Evolutionary conservation across 2,888 invertebrate species (phyloP).

Genomic region (Brachyptera risi): DNA sequence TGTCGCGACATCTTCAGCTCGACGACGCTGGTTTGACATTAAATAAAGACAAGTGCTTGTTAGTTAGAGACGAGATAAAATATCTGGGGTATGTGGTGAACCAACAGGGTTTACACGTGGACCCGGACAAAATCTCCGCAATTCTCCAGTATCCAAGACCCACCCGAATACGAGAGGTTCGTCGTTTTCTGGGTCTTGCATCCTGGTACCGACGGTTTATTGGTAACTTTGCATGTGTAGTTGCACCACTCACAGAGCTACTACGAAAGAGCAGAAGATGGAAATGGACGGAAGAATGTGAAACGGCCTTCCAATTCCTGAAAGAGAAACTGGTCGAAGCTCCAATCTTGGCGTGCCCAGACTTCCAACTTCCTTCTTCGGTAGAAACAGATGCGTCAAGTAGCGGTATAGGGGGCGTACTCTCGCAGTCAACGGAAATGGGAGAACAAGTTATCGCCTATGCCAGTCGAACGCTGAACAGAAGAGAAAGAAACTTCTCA

Average conservation of each 20-base stretch:
- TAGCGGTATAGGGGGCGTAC: conserved; percentile 31
- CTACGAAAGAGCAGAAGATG: conserved; percentile 5
- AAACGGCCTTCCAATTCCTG: conserved; percentile 13
- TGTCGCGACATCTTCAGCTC: conserved; percentile 15
- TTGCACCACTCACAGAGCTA: not conserved
- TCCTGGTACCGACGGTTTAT: conserved; percentile 23
- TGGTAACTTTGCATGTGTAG: not conserved
- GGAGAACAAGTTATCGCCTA: conserved; percentile 35
- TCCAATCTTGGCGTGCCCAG: conserved; percentile 21
- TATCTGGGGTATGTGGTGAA: conserved; percentile 27
- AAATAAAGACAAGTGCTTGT: conserved; percentile 8
- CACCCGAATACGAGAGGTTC: not conserved
- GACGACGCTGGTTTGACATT: not conserved
- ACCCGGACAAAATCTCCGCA: conserved; percentile 23
- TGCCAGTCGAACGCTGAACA: conserved; percentile 32
- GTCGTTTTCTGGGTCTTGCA: conserved; percentile 6
- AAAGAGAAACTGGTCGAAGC: conserved; percentile 13
- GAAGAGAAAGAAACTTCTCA: conserved; percentile 33
- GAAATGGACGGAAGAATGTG: conserved; percentile 4
- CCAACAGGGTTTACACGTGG: conserved; percentile 13
- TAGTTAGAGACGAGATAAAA: conserved; percentile 8
- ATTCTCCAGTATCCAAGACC: conserved; percentile 5
- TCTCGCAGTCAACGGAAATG: conserved; percentile 33
- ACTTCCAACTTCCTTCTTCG: conserved; percentile 25
- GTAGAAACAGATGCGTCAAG: conserved; percentile 33